Percentiles rank a stretch among this genome's conserved stretches.
These are phyloP conservation scores for Chrysaora quinquecirrha DNA, from an alignment of 30 jellyfish, hydroid and myxozoan species.

Conservation along the genomic window DNA sequence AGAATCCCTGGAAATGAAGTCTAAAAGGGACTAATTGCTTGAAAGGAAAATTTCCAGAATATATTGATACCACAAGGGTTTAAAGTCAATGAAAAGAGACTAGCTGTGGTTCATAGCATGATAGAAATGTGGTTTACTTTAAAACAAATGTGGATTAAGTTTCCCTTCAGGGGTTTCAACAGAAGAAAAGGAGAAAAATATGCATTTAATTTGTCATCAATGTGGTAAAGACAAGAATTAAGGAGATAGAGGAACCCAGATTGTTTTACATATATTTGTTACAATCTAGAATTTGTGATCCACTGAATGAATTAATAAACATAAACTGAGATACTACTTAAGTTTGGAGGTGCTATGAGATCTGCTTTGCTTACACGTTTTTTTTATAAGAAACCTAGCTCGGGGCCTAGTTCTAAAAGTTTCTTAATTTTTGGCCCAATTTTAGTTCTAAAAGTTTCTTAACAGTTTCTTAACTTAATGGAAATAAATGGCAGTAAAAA, in stretches of 20 bases:
- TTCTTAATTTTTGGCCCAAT: not conserved
- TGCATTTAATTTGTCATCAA: not conserved
- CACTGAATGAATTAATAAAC: not conserved
- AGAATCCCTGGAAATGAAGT: too few relatives aligned
- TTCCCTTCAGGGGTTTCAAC: not conserved
- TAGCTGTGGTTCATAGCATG: not conserved
- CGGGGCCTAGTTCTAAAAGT: not conserved
- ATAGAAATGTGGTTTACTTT: not conserved
- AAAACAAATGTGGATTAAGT: not conserved
- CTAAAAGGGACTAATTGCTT: too few relatives aligned
- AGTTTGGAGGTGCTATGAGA: too few relatives aligned
- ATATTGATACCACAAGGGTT: not conserved
- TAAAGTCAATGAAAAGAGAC: not conserved
- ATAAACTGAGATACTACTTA: not conserved
- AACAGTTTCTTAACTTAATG: not conserved
- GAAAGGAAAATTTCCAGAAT: not conserved
- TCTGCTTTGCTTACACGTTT: too few relatives aligned
- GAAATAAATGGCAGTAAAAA: not conserved
- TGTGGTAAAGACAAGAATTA: not conserved
- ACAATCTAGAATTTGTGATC: not conserved
- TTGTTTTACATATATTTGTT: not conserved
- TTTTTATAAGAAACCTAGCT: not conserved
- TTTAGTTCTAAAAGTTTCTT: not conserved
- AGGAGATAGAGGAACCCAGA: not conserved
- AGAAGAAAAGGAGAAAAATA: not conserved